Evolutionary conservation across 2,888 invertebrate genomes (phyloP).

Genomic region (Trachelus iudaicus): DNA sequence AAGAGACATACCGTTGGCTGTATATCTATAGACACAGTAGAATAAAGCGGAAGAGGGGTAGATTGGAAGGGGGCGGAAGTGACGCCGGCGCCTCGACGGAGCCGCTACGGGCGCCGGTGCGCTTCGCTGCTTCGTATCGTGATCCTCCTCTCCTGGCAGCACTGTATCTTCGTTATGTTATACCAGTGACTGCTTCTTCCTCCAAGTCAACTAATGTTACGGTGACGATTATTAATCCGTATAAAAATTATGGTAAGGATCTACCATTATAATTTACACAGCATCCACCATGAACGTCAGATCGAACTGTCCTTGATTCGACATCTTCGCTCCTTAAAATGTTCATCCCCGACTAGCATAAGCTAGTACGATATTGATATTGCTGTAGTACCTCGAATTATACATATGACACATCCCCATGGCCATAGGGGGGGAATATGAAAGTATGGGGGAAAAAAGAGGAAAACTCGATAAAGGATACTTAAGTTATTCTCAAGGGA

Average conservation of each 20-base stretch:
- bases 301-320: not conserved
- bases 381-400: not conserved
- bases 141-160: conserved; percentile 42
- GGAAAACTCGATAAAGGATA: not conserved
- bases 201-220: not conserved
- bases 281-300: not conserved
- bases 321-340: not conserved
- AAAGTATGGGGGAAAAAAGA: not conserved
- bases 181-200: conserved; percentile 44
- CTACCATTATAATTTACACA: not conserved
- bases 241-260: not conserved
- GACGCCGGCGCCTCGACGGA: conserved; percentile 66
- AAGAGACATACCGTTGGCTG: not conserved
- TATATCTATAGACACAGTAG: conserved; percentile 26
- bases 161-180: conserved; percentile 65
- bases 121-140: conserved; percentile 61
- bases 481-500: conserved; percentile 19
- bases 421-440: not conserved
- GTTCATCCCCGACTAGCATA: not conserved
- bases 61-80: conserved; percentile 55
- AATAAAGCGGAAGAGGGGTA: conserved; percentile 23
- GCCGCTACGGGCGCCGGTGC: conserved; percentile 64
- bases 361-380: not conserved
- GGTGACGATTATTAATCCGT: not conserved
- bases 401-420: not conserved